Evolutionary conservation across 2,113 vertebrate genomes (phyloP), one percentile per base, ranked within the genome.

Genomic region (Oncorhynchus clarkii): DNA sequence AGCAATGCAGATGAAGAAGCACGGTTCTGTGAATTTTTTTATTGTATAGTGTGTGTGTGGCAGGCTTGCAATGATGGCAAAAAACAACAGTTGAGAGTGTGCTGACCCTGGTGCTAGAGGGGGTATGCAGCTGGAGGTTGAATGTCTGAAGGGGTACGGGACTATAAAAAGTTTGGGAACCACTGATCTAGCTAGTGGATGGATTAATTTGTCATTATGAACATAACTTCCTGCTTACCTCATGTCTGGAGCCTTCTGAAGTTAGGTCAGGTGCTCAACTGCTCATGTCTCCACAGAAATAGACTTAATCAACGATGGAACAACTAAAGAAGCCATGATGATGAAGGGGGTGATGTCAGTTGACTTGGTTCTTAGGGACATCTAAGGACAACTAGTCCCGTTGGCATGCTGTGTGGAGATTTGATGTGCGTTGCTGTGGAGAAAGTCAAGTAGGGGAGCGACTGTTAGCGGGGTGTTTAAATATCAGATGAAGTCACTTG

Each of bases 331-430:
- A 85, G 83, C 71, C 60, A 54, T 48, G n/a, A 31, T 27, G 65
- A 78, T 70, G 78, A 65, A 72, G 65, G 66, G 73, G 39, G 3
- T 74, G 74, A 87, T 88, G 88, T 54, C 51, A 54, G 51, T 54
- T 70, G 72, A 11, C 59, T 82, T 27, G 70, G 69, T 84, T 79
- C 80, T 67, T 78, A 86, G 82, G 82, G 80, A 87, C 87, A 89
- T 89, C 81, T 89, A 89, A 84, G 88, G 87, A 86, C 85, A 82
- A 78, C 84, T 74, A 83, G 85, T 75, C 72, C 82, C 81, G 80
- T 87, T 78, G 84, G 83, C 83, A 76, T 82, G 82, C 79, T 76
- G 84, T 51, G 11, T 76, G 78, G 74, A 79, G 84, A 89, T 54
- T 54, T 54, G 51, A 18, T 18, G 13, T 54, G 51, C 51, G 3